Evolutionary conservation across 1,140 invertebrate genomes (phyloP), one percentile per base, ranked within the genome.

Genomic region (Aradophagus sp.): DNA sequence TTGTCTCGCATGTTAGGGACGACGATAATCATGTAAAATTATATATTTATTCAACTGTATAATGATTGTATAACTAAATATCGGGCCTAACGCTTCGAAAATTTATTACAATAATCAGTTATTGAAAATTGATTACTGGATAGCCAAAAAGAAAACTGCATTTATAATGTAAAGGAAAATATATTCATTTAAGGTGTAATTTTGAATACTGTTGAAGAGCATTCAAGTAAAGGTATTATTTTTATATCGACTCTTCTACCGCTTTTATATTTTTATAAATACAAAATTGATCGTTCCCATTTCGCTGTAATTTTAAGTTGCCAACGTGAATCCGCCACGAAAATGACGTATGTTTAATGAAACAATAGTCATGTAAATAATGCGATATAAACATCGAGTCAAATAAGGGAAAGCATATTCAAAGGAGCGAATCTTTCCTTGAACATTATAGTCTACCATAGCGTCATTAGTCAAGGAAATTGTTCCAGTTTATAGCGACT

Each of bases 341-440:
- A 45, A 63, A 63, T 45, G 36, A 23, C 11, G 17, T 47, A 55
- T 41, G 41, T 36, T 52, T 52, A 44, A 47, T 14, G 17, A 32
- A 44, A 56, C 52, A 66, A 58, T 66, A 66, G 62, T 66, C 62
- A 66, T 4, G 15, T 20, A 26, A 42, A 47, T 65, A 38, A 36
- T 62, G n/a, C 47, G 45, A 62, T 27, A 39, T 10, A 45, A 48
- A 29, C 32, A 36, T 44, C 47, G 23, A 62, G 58, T 62, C 58
- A 52, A 44, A 36, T 16, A 23, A 36, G 14, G 53, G 47, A 41
- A 45, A 36, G 29, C 7, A 1, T 20, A 50, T 50, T 41, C 17
- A 26, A 16, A 27, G 1, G 11, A 42, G 10, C 44, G 31, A 48
- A 31, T 31, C 17, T 47, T 32, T 45, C 34, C 35, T 56, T 32